A percentile compares a stretch with the other conserved stretches of the same genome.
Evolutionary conservation across 2,113 vertebrate genomes (phyloP).

Genomic region (Plectropomus leopardus): DNA sequence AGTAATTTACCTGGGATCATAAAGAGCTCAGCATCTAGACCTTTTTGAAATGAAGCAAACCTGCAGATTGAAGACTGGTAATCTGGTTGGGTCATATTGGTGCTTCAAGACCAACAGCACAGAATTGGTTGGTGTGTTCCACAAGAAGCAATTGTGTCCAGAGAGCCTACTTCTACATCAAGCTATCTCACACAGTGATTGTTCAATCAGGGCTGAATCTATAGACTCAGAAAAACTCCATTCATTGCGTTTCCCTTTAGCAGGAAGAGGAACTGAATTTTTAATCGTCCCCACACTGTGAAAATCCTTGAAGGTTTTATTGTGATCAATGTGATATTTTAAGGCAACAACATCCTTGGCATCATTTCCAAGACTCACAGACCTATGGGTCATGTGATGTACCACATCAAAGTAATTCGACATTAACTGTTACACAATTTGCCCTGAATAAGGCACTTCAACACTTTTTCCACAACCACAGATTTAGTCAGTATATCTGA

Average conservation of each 20-base stretch:
- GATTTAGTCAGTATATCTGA: conserved; percentile 12
- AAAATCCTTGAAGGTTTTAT: conserved; percentile 4
- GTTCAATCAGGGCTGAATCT: conserved; percentile 37
- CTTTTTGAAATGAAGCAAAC: neutral
- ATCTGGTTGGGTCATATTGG: conserved; percentile 17
- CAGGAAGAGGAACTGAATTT: conserved; percentile 3
- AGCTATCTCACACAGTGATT: conserved; percentile 31
- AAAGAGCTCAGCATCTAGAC: neutral
- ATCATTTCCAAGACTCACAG: neutral
- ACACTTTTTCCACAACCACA: conserved; percentile 18
- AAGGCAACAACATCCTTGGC: conserved; percentile 3
- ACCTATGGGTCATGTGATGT: neutral
- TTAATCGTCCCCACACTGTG: neutral
- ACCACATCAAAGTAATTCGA: neutral
- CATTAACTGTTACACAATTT: conserved; percentile 4
- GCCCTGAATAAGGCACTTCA: neutral
- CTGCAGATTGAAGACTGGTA: conserved; percentile 16
- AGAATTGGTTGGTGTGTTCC: conserved; percentile 34
- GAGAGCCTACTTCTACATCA: conserved; percentile 29
- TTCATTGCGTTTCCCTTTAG: neutral
- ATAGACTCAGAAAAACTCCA: neutral
- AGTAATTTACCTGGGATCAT: neutral
- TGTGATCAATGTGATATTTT: conserved; percentile 28
- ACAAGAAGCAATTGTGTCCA: conserved; percentile 35
- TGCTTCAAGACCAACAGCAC: neutral